Percentiles rank a stretch among this genome's conserved stretches.
phyloP scores from a whole-genome alignment of 2,113 vertebrate species.

The Anarrhichthys ocellatus region DNA sequence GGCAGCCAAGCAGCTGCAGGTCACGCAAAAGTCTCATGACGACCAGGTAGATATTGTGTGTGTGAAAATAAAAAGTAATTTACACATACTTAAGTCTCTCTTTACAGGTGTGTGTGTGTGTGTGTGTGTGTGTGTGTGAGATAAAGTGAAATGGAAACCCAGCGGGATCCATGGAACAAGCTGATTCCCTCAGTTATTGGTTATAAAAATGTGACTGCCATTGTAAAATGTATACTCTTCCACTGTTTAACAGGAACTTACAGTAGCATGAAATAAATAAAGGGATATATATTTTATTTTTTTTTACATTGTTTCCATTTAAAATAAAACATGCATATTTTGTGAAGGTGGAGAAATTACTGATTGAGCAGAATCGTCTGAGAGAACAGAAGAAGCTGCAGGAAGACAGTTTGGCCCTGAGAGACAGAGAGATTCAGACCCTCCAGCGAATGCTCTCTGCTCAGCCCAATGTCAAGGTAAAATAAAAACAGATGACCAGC shows the following conservation, averaged over 20 bases:
- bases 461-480: constrained; percentile 67
- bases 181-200: background rate
- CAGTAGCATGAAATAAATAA: background rate
- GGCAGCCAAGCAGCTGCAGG: constrained; percentile 53
- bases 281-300: background rate
- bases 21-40: constrained; percentile 67
- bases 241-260: background rate
- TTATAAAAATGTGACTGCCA: background rate
- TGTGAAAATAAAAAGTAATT: background rate
- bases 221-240: background rate
- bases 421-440: constrained; percentile 36
- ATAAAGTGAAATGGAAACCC: background rate
- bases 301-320: background rate
- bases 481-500: background rate
- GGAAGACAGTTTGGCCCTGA: constrained; percentile 53
- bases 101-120: background rate
- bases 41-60: constrained; percentile 22
- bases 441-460: constrained; percentile 28
- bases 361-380: constrained; percentile 73
- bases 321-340: background rate
- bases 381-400: constrained; percentile 62
- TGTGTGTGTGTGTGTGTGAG: background rate
- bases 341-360: constrained; percentile 72
- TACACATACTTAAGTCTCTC: too few species aligned
- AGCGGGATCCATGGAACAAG: background rate